Evolutionary conservation across 2,888 invertebrate genomes (phyloP).

Genomic region (Apotomis turbidana): DNA sequence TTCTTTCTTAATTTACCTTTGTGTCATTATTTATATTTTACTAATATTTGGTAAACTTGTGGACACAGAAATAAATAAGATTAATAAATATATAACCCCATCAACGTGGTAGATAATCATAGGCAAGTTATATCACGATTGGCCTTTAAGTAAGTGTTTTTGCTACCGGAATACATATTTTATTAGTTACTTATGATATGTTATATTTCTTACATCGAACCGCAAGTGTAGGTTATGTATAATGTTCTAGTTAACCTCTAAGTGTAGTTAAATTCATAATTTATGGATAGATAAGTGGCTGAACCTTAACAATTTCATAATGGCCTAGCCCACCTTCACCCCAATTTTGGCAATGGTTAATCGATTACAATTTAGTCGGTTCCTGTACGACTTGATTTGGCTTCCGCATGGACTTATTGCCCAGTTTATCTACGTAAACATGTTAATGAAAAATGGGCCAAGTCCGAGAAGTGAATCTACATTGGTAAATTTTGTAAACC

Average conservation of each 20-base stretch:
- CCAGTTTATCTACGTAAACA: background rate
- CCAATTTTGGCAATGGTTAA: constrained; percentile 21
- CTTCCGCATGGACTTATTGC: constrained; percentile 13
- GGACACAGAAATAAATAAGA: no score
- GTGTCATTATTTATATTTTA: no score
- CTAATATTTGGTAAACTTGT: no score
- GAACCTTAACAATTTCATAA: constrained; percentile 16
- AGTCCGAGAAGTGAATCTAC: constrained; percentile 12
- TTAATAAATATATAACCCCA: background rate
- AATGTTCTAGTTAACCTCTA: constrained; percentile 23
- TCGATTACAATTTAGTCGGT: constrained; percentile 24
- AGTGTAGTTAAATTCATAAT: constrained; percentile 3
- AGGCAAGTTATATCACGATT: background rate
- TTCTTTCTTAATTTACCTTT: no score
- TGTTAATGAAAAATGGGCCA: background rate
- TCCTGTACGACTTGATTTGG: constrained; percentile 33
- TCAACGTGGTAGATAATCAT: background rate
- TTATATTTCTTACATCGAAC: background rate
- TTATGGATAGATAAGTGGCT: background rate
- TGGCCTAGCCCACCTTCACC: constrained; percentile 28
- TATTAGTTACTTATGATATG: background rate
- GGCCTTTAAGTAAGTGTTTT: constrained; percentile 6
- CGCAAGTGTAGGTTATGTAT: background rate
- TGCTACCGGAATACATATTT: constrained; percentile 19
- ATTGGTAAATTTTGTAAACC: no score